Conservation (phyloP, 1,140 invertebrate genomes). For the Drosophila pseudoobscura region DNA sequence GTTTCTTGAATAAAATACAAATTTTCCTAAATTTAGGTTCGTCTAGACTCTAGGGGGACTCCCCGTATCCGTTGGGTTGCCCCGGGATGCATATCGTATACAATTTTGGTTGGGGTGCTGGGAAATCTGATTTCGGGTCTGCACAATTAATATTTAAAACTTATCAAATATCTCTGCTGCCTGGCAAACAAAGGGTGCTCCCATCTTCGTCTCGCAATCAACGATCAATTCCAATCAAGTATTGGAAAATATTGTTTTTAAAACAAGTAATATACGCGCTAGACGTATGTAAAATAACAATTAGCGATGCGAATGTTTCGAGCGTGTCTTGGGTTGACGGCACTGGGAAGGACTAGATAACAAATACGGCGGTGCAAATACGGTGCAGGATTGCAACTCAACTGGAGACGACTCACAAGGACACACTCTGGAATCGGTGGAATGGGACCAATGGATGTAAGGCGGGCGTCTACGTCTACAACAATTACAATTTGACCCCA, state of each 20-base stretch:
- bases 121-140: neutral
- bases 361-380: slow-evolving; percentile 43
- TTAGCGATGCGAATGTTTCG: slow-evolving; percentile 28
- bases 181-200: slow-evolving; percentile 46
- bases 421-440: neutral
- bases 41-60: no score
- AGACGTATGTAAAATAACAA: slow-evolving; percentile 10
- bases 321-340: slow-evolving; percentile 1
- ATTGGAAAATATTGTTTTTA: slow-evolving; percentile 10
- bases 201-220: slow-evolving; percentile 6
- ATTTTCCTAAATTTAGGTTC: no score
- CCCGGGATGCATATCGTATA: slow-evolving; percentile 27
- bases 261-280: neutral
- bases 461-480: neutral
- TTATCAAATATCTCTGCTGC: slow-evolving; percentile 52
- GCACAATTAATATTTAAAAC: slow-evolving; percentile 22
- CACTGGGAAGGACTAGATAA: slow-evolving; percentile 56
- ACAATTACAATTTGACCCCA: slow-evolving; percentile 24
- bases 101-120: slow-evolving; percentile 44
- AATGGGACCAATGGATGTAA: neutral
- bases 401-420: slow-evolving; percentile 20
- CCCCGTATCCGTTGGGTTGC: no score
- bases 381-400: slow-evolving; percentile 25
- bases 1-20: no score
- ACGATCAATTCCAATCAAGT: slow-evolving; percentile 1